Evolutionary conservation across 2,888 invertebrate species (phyloP), one percentile per base, ranked within the genome.

Genomic region (Platycheirus albimanus): DNA sequence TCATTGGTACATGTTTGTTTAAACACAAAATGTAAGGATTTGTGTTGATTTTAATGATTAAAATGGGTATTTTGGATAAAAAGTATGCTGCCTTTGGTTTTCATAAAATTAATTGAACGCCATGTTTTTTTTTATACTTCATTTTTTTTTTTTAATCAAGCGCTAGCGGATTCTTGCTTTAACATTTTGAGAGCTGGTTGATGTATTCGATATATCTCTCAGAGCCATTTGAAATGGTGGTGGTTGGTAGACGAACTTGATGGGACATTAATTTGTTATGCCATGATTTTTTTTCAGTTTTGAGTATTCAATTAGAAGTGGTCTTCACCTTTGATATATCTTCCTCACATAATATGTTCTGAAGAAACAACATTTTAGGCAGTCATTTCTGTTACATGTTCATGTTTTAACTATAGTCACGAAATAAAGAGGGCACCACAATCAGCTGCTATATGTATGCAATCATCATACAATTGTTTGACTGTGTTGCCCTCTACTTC

Each of bases 61-160:
- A 36, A 17, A 3, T 7, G 8, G 17, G 15, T 63, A 52, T 36
- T 33, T 58, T 76, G 15, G 15, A 19, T 33, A 54, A 64, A 56
- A 76, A 69, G 28, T 72, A 61, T 51, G 30, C 28, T 61, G 36
- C 33, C n/a, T 41, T 66, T 3, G 7, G 17, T 58, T 20, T 56
- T 33, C 38, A 51, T 72, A 74, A 64, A 83, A 78, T 61, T 75
- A 56, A 61, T 69, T 64, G 45, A 67, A 83, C 83, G 83, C 83
- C 83, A 83, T 83, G 67, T 83, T 83, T 69, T 71, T 69, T 71
- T 79, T 58, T 72, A 72, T 38, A 52, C 72, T 83, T 83, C 72
- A 78, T 43, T 54, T 52, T 61, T 43, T 54, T 52, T 61, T 30
- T 30, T 28, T n/a, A 11, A 43, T 19, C 8, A 8, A 52, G 66